Conservation (phyloP, 2,797 vertebrate genomes). For the Australoheros facetus region DNA sequence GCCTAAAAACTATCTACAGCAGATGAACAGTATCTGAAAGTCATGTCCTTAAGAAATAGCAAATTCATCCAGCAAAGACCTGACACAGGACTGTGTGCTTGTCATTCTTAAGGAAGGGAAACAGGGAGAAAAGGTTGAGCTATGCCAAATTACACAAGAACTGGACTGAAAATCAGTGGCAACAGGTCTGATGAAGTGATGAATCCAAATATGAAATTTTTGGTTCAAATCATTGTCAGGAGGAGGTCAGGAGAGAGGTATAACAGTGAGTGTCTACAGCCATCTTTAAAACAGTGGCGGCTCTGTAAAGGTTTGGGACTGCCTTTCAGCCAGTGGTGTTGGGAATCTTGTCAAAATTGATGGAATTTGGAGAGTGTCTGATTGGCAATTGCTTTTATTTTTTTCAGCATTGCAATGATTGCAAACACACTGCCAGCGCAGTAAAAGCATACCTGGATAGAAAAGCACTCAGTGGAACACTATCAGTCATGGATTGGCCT, state of each 20-base stretch:
- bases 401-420: too few species aligned
- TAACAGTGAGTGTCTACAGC: not conserved
- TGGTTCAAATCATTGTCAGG: not conserved
- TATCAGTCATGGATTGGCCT: not conserved
- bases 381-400: too few species aligned
- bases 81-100: not conserved
- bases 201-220: not conserved
- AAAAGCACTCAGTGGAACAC: not conserved
- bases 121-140: not conserved
- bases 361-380: not conserved
- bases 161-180: not conserved
- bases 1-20: too few species aligned
- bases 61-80: too few species aligned
- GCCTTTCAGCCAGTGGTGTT: not conserved
- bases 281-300: not conserved
- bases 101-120: too few species aligned
- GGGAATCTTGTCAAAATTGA: not conserved
- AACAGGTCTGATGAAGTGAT: not conserved
- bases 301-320: not conserved
- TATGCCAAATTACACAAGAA: not conserved
- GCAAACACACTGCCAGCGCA: too few species aligned
- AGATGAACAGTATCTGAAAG: too few species aligned
- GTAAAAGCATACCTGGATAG: too few species aligned
- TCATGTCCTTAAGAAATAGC: too few species aligned
- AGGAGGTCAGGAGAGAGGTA: not conserved